Conservation (phyloP, 2,888 invertebrate genomes). For the Tenthredo livida region DNA sequence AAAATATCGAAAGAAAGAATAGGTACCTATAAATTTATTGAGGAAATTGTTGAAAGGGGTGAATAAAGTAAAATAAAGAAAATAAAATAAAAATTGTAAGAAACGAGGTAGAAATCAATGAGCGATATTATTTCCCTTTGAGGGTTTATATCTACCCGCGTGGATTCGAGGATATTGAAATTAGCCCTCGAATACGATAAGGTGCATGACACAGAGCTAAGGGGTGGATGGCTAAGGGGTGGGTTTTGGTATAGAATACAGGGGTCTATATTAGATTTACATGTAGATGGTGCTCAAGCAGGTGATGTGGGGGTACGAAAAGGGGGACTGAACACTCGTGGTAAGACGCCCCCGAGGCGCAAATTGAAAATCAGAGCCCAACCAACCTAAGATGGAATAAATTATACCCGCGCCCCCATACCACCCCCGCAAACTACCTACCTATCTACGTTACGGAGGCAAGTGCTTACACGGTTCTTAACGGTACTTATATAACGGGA, state of each 20-base stretch:
- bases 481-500: constrained; percentile 21
- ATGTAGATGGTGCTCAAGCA: constrained; percentile 76
- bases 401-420: constrained; percentile 61
- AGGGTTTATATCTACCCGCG: background rate
- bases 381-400: constrained; percentile 74
- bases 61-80: background rate
- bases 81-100: background rate
- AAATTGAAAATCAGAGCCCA: constrained; percentile 72
- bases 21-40: background rate
- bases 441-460: background rate
- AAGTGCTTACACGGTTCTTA: constrained; percentile 39
- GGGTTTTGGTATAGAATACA: constrained; percentile 61
- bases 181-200: constrained; percentile 1
- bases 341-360: constrained; percentile 63
- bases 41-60: background rate
- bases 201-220: background rate
- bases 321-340: constrained; percentile 24
- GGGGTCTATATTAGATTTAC: constrained; percentile 74
- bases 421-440: background rate
- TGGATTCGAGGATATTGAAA: constrained; percentile 3
- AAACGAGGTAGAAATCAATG: background rate
- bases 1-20: background rate
- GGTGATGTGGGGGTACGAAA: constrained; percentile 48
- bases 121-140: background rate
- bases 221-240: background rate